Conservation (phyloP, 2,797 vertebrate species). For the Enteromius paludinosus region DNA sequence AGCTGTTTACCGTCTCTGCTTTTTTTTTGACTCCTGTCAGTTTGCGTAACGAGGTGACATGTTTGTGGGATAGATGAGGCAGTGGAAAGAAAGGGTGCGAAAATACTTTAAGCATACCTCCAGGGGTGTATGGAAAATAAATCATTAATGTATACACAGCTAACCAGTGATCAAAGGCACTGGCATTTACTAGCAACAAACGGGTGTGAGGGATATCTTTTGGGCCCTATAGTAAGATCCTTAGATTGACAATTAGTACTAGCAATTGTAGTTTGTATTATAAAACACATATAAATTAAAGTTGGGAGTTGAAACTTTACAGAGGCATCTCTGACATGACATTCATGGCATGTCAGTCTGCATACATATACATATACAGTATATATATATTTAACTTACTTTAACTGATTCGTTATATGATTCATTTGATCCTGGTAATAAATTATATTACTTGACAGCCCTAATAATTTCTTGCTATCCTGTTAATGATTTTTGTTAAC, state of each 20-base stretch:
- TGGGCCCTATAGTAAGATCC: neutral
- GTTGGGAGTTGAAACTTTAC: neutral
- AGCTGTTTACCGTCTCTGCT: slow-evolving; percentile 81
- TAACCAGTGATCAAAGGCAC: slow-evolving; percentile 33
- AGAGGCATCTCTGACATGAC: neutral
- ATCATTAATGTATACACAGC: slow-evolving; percentile 30
- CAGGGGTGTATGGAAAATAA: slow-evolving; percentile 41
- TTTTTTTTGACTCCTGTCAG: slow-evolving; percentile 70
- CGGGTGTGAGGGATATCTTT: slow-evolving; percentile 9
- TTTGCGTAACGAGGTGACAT: slow-evolving; percentile 63
- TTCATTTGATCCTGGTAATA: too few species aligned
- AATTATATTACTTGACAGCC: slow-evolving; percentile 31
- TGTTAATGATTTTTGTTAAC: slow-evolving; percentile 6
- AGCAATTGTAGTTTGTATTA: neutral
- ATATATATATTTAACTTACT: too few species aligned
- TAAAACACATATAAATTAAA: neutral
- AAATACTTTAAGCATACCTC: slow-evolving; percentile 37
- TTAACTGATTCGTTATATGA: too few species aligned
- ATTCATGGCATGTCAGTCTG: neutral
- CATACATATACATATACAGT: neutral
- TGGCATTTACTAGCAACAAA: slow-evolving; percentile 22
- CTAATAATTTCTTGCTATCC: slow-evolving; percentile 8
- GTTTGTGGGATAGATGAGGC: slow-evolving; percentile 62
- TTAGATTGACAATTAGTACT: neutral
- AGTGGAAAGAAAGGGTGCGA: slow-evolving; percentile 16